phyloP scores from a whole-genome alignment of 2,888 invertebrate species.

The Pristionchus arcanus region DNA sequence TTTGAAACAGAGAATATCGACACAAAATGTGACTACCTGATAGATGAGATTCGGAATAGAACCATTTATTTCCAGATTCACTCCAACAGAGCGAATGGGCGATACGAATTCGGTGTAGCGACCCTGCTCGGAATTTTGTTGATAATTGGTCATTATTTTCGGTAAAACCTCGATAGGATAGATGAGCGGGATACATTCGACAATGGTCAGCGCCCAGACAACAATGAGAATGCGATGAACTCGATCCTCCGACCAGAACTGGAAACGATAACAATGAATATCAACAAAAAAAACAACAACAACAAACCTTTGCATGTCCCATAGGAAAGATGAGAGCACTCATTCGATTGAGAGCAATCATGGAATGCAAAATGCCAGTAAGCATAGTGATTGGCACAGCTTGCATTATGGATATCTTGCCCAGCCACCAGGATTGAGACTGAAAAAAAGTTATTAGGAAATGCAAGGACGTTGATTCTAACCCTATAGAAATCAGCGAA shows the following conservation, averaged over 20 bases:
- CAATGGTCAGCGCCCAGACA: neutral
- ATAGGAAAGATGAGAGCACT: neutral
- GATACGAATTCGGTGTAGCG: neutral
- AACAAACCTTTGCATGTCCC: neutral
- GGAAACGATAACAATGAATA: neutral
- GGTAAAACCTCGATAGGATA: conserved; percentile 12
- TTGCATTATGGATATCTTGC: neutral
- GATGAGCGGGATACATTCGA: neutral
- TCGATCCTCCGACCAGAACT: neutral
- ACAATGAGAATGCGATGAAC: neutral
- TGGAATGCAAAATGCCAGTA: neutral
- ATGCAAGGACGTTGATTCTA: neutral
- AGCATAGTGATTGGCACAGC: neutral
- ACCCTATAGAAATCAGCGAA: conserved; percentile 1
- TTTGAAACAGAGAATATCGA: neutral
- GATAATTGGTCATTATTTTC: neutral
- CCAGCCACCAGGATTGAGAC: neutral
- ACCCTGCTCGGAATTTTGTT: neutral
- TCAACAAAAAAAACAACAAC: neutral
- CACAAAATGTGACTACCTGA: neutral
- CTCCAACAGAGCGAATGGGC: neutral
- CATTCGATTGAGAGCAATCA: neutral
- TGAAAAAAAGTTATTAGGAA: neutral
- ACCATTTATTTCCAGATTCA: neutral
- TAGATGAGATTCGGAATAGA: neutral